Evolutionary conservation across 2,888 invertebrate species (phyloP).

Genomic region (Acanthosoma haemorrhoidale): DNA sequence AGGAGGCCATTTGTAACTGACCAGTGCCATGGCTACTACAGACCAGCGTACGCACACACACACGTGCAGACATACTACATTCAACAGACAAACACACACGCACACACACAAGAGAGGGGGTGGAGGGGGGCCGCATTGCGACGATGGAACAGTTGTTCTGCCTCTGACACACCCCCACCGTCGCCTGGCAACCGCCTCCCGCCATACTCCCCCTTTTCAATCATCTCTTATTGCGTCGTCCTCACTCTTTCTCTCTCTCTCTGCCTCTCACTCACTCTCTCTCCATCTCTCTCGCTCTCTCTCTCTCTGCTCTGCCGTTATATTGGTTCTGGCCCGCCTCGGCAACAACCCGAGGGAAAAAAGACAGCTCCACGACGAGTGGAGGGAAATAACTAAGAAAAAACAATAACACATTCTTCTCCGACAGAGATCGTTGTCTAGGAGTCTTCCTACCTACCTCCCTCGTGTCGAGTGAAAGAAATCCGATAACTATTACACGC

Average conservation of each 20-base stretch:
- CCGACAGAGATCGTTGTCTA: background rate
- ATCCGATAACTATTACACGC: too few species aligned
- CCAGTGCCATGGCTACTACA: too few species aligned
- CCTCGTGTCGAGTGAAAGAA: background rate
- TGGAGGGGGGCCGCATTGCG: slow-evolving; percentile 26
- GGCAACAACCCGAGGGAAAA: slow-evolving; percentile 6
- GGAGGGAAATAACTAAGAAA: background rate
- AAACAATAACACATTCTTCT: slow-evolving; percentile 21
- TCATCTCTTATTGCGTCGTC: slow-evolving; percentile 29
- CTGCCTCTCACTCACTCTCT: slow-evolving; percentile 13
- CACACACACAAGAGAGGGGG: background rate
- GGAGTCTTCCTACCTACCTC: background rate
- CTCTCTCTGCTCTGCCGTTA: background rate
- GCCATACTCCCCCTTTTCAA: slow-evolving; percentile 22
- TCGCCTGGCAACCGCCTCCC: slow-evolving; percentile 25
- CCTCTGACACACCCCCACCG: slow-evolving; percentile 26
- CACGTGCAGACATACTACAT: too few species aligned
- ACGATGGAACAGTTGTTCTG: slow-evolving; percentile 31
- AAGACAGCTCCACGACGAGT: background rate
- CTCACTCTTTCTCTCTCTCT: slow-evolving; percentile 11
- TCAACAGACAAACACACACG: background rate
- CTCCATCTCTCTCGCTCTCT: background rate
- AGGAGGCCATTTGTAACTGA: too few species aligned
- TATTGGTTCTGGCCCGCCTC: slow-evolving; percentile 16
- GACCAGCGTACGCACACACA: too few species aligned